Base-by-base conservation (phyloP, 2,888 invertebrate genomes). In the Schrankia costaestrigalis region DNA sequence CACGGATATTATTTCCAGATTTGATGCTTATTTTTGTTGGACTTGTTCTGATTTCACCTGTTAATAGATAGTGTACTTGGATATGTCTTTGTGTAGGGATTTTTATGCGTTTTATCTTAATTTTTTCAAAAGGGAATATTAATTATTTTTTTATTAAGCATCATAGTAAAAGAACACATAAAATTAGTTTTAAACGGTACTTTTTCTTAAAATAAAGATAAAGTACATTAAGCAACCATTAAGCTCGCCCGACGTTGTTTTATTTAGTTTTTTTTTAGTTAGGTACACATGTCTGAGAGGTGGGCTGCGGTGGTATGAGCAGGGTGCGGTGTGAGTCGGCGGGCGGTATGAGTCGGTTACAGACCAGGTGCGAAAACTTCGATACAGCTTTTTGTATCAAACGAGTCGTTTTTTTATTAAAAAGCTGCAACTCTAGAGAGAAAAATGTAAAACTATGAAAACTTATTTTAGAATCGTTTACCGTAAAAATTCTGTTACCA, bases 291-390 rank as follows among this genome's bases (percentile, higher is more conserved):
- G 50, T 59, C 39, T 46, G 35, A n/a, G n/a, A n/a, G n/a, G n/a
- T n/a, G n/a, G n/a, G n/a, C n/a, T n/a, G n/a, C n/a, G n/a, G n/a
- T n/a, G n/a, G n/a, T n/a, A n/a, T n/a, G n/a, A n/a, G 33, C 28
- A 30, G 31, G 19, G 30, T 23, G 41, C 35, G 46, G 38, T 38
- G 30, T 34, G 40, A 35, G 46, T 47, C 34, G 19, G 58, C 40
- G n/a, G n/a, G n/a, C n/a, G n/a, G n/a, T n/a, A n/a, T n/a, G n/a
- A n/a, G n/a, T n/a, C n/a, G 52, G 59, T 48, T 43, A 42, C 50
- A 35, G 34, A 46, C 52, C 71, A 72, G 73, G 70, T 74, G 75
- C 61, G 40, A 66, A 62, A 42, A 41, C 58, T 55, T 49, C 66
- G 56, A 69, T 62, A 57, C 55, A 46, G 57, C 51, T 63, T 72